phyloP scores from a whole-genome alignment of 30 jellyfish, hydroid and myxozoan species.

The Aurelia coerulea region DNA sequence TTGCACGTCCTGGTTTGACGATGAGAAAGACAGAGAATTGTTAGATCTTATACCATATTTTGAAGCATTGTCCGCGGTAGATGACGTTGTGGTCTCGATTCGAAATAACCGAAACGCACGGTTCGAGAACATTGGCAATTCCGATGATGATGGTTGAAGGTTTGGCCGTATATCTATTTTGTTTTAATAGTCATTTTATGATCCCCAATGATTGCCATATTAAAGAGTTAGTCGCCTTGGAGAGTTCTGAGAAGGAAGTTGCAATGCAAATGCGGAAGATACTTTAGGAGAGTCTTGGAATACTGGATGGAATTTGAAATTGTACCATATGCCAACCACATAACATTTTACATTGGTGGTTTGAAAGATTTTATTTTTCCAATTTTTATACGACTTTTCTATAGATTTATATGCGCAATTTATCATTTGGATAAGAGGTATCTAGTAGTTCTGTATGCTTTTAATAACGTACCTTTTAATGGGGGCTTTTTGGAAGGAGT shows the following conservation, averaged over 20 bases:
- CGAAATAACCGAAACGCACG: slow-evolving; percentile 84
- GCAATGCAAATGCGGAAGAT: slow-evolving; percentile 1
- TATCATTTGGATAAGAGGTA: slow-evolving; percentile 36
- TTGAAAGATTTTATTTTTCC: slow-evolving; percentile 29
- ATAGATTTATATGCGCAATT: slow-evolving; percentile 55
- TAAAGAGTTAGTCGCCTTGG: not conserved
- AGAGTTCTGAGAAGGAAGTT: slow-evolving; percentile 18
- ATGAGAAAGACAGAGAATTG: slow-evolving; percentile 84
- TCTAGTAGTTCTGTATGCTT: not conserved
- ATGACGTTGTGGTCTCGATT: slow-evolving; percentile 83
- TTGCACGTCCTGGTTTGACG: slow-evolving; percentile 97
- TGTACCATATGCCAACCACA: not conserved
- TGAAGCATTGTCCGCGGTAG: slow-evolving; percentile 78
- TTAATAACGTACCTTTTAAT: not conserved
- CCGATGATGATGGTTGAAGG: slow-evolving; percentile 51
- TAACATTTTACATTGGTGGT: not conserved
- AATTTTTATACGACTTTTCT: slow-evolving; percentile 35
- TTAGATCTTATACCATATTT: slow-evolving; percentile 87
- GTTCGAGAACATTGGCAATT: slow-evolving; percentile 4
- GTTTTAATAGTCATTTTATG: slow-evolving; percentile 12
- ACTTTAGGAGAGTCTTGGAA: not conserved
- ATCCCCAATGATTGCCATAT: slow-evolving; percentile 24
- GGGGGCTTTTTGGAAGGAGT: too few relatives aligned
- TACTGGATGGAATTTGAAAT: not conserved
- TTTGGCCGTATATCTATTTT: slow-evolving; percentile 12